A percentile compares a stretch with the other conserved stretches of the same genome.
Conservation (phyloP, 2,888 invertebrate species). For the Cryptus viduatorius region DNA sequence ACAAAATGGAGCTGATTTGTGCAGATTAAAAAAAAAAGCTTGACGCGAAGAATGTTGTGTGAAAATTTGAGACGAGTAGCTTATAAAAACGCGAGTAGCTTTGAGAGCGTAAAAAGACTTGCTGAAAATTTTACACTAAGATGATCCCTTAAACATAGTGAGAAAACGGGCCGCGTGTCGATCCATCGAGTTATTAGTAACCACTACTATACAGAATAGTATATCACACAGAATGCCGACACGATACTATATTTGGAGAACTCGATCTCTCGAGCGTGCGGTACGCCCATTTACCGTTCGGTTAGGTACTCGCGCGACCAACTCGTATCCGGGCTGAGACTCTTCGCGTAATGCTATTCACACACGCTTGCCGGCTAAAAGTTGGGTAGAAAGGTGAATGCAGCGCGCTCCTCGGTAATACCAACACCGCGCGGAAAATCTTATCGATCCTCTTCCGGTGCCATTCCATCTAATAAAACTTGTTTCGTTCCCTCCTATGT, state of each 20-base stretch:
- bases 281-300: conserved; percentile 51
- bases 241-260: conserved; percentile 43
- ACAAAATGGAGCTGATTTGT: too few species aligned
- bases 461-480: conserved; percentile 27
- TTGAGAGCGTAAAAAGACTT: too few species aligned
- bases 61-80: too few species aligned
- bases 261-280: conserved; percentile 39
- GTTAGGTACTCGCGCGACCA: neutral
- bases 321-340: conserved; percentile 29
- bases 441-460: conserved; percentile 24
- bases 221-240: neutral
- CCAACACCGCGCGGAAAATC: conserved; percentile 12
- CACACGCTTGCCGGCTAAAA: conserved; percentile 6
- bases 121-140: too few species aligned
- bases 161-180: conserved; percentile 4
- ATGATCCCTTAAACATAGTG: conserved; percentile 8
- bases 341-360: conserved; percentile 40
- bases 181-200: conserved; percentile 46
- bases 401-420: neutral
- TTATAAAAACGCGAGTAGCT: too few species aligned
- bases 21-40: too few species aligned
- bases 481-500: neutral
- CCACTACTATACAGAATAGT: too few species aligned
- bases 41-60: too few species aligned
- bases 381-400: conserved; percentile 1